Evolutionary conservation across 1,140 invertebrate genomes (phyloP).

Genomic region (Drosophila gunungcola): DNA sequence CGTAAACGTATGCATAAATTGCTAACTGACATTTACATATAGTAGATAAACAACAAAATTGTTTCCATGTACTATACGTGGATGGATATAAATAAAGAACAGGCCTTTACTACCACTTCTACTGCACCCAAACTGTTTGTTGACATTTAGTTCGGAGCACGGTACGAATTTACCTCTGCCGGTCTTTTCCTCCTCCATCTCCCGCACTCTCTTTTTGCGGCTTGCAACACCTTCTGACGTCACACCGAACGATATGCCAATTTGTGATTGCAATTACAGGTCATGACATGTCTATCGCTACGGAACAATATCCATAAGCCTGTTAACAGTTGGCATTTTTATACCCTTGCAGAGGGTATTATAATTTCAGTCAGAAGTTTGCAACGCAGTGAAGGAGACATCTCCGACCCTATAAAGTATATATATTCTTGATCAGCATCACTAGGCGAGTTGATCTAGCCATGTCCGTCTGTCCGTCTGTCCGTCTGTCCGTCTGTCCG

Average conservation of each 20-base stretch:
- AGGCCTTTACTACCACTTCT: background rate
- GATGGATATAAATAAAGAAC: background rate
- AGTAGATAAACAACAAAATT: slow-evolving; percentile 19
- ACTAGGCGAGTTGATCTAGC: too few relatives aligned
- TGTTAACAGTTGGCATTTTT: too few relatives aligned
- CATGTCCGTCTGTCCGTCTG: too few relatives aligned
- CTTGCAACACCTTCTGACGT: slow-evolving; percentile 33
- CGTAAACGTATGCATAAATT: slow-evolving; percentile 19
- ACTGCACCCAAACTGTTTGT: slow-evolving; percentile 35
- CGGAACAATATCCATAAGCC: background rate
- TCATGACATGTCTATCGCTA: background rate
- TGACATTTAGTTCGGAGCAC: slow-evolving; percentile 28
- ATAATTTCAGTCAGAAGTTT: too few relatives aligned
- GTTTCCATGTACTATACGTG: slow-evolving; percentile 6
- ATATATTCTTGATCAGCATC: too few relatives aligned
- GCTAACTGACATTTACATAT: slow-evolving; percentile 38
- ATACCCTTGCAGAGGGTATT: too few relatives aligned
- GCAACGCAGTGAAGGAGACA: too few relatives aligned
- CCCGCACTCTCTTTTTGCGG: slow-evolving; percentile 3
- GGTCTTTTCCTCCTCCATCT: background rate
- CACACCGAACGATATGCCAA: slow-evolving; percentile 15
- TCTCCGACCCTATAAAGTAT: too few relatives aligned
- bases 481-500: too few relatives aligned
- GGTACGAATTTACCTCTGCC: background rate
- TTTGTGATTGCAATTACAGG: background rate